Evolutionary conservation across 2,113 vertebrate genomes (phyloP).

Genomic region (Eurystomus gularis): DNA sequence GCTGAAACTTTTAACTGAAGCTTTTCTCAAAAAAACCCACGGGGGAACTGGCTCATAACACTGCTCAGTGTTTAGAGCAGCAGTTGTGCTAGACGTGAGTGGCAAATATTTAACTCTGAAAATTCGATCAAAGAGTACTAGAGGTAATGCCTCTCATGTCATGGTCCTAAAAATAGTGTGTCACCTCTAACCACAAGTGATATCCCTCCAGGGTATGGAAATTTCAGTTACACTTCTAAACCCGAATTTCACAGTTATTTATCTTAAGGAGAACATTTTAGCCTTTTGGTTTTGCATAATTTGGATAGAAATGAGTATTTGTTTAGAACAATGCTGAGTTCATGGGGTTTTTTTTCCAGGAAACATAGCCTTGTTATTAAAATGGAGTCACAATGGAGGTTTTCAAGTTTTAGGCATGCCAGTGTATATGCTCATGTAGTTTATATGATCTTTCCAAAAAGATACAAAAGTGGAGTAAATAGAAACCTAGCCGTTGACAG

Average conservation of each 20-base stretch:
- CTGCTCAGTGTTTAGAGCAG: background rate
- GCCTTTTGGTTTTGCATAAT: background rate
- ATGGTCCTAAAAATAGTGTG: constrained; percentile 32
- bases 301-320: background rate
- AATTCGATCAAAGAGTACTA: constrained; percentile 23
- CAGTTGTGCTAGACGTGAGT: background rate
- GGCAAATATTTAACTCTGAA: background rate
- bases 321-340: background rate
- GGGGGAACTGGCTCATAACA: background rate
- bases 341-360: background rate
- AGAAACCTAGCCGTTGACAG: background rate
- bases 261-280: background rate
- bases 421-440: background rate
- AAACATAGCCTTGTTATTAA: background rate
- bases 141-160: constrained; percentile 21
- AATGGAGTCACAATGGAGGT: background rate
- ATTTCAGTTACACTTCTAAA: background rate
- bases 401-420: background rate
- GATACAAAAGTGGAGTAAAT: background rate
- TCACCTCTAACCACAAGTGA: constrained; percentile 27
- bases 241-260: background rate
- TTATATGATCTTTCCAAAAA: background rate
- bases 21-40: background rate
- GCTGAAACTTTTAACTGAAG: background rate
- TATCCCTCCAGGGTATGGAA: background rate